Evolutionary conservation across 2,888 invertebrate species (phyloP), one percentile per base, ranked within the genome.

Genomic region (Oasisia sp.): DNA sequence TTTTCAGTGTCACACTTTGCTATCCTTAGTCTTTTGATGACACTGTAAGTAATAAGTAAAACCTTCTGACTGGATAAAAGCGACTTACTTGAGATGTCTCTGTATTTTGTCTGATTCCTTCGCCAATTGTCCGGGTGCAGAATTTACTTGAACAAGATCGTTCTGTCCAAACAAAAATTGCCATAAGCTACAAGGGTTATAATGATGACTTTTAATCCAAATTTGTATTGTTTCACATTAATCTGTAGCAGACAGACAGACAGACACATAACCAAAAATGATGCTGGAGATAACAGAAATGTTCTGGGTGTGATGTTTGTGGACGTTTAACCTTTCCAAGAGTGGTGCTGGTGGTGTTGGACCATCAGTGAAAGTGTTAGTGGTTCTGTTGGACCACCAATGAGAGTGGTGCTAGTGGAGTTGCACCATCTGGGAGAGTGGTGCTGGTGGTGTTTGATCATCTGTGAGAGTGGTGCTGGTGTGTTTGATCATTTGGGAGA

Each of bases 81-180:
- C 27, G n/a, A 93, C 93, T 92, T 89, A 93, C 93, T 92, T 92
- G 89, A 95, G 96, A 93, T 96, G 95, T 92, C 96, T 94, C 19
- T 94, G 93, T 32, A 96, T 92, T 93, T 95, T 95, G 93, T 96
- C 96, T 32, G 95, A 94, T 93, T 96, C 96, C 92, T 96, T 96
- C 14, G 95, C 94, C 45, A 95, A 94, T 92, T 96, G 95, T 89
- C 94, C 95, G 89, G 96, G 96, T 89, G 95, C 91, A 11, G 95
- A 93, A 92, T 95, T 96, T 14, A 95, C 94, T 92, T 95, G 95
- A 32, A 96, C 95, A 32, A 96, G 93, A 12, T 96, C 95, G 38
- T 94, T 94, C 96, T 96, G 94, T 50, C 94, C 94, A 92, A 50
- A 91, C 89, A 89, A 90, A n/a, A 74, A 91, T 38, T 32, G 58